Evolutionary conservation across 1,140 invertebrate species (phyloP), one percentile per base, ranked within the genome.

Genomic region (Tetraneura akinire): DNA sequence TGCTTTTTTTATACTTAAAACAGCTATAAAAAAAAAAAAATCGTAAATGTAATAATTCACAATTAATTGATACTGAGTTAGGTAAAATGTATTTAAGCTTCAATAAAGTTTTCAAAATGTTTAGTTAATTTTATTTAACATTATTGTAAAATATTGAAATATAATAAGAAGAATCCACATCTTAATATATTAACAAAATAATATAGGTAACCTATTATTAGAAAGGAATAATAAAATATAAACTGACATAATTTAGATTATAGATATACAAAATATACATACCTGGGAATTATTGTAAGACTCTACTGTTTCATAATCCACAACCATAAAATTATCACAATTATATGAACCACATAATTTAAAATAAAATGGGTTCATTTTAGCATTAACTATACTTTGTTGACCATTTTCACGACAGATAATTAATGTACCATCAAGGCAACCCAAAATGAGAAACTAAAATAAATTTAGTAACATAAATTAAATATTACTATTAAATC

Each of bases 341-440:
- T 78, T 78, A 45, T 78, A 78, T 60, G 53, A 60, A 26, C 74
- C 74, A 78, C 74, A 78, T 62, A 78, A 29, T 78, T 78, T 78
- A 9, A 60, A 78, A 62, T 1, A 29, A 60, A 18, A 26, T 18
- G 74, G 55, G 23, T 60, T 78, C 74, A 78, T 45, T 78, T 78
- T 78, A 26, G 55, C 62, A 29, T 47, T 78, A 47, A 78, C 74
- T 32, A 78, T 10, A 78, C 55, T 78, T 11, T 78, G 74, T 60
- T 78, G 55, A 3, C 74, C 74, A 9, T 78, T 62, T 62, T 78
- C 55, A 11, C 14, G 29, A 29, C 74, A 78, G 45, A 78, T 47
- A 0, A 78, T 32, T n/a, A 78, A 42, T 18, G 74, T 78, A 5
- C 74, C 74, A 78, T 78, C 55, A 78, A 45, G 62, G 8, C 74